Percentiles rank a stretch among this genome's conserved stretches.
Conservation (phyloP, 2,113 vertebrate genomes). For the Cyphomyrus plagiostoma region DNA sequence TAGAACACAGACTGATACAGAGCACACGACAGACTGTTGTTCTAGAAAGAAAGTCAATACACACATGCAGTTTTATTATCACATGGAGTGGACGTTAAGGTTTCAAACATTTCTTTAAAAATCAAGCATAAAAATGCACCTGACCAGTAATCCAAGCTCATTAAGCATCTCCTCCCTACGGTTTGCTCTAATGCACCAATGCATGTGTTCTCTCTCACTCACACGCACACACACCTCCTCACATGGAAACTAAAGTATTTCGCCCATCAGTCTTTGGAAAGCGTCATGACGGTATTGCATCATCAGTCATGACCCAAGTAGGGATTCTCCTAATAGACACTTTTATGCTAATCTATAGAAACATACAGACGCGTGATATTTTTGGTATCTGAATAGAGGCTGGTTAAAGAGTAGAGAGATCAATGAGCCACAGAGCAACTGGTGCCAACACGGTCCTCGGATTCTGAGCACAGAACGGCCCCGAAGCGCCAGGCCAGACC, state of each 20-base stretch:
- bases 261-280: constrained; percentile 54
- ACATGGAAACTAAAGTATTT: background rate
- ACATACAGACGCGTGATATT: constrained; percentile 67
- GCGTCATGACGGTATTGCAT: constrained; percentile 70
- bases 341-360: constrained; percentile 63
- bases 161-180: background rate
- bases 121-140: background rate
- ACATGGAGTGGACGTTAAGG: background rate
- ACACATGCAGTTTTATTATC: background rate
- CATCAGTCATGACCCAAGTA: constrained; percentile 52
- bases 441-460: constrained; percentile 30
- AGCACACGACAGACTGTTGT: background rate
- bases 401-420: constrained; percentile 45
- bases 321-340: constrained; percentile 64
- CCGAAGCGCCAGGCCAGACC: background rate
- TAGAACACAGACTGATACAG: background rate
- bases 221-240: background rate
- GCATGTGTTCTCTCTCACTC: background rate
- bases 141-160: background rate
- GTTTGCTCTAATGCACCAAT: background rate
- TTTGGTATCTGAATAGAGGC: constrained; percentile 67
- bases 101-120: constrained; percentile 1
- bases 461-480: background rate
- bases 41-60: background rate
- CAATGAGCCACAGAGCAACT: constrained; percentile 35